A percentile compares a stretch with the other conserved stretches of the same genome.
These are phyloP conservation scores for Amyelois transitella DNA, from an alignment of 1,140 invertebrate genomes.

Conservation along the genomic window DNA sequence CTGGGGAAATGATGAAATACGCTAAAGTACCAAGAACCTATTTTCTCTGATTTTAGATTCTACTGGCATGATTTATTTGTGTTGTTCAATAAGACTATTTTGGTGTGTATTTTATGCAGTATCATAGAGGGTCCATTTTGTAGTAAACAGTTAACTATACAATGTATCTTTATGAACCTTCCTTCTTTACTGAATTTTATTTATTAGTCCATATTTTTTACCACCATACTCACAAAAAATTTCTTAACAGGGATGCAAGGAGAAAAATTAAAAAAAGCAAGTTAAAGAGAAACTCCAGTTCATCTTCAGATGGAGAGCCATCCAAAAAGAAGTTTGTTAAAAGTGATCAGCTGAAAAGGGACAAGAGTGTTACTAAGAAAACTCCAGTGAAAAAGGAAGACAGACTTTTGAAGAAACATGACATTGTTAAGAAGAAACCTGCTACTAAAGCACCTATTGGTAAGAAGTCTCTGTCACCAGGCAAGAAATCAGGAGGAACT, in stretches of 20 bases:
- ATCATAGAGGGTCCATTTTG: too few relatives aligned
- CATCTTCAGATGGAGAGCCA: conserved; percentile 69
- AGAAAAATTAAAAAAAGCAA: conserved; percentile 66
- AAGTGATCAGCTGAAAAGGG: conserved; percentile 56
- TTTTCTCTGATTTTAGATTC: too few relatives aligned
- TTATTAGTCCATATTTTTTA: too few relatives aligned
- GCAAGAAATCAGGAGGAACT: conserved; percentile 70
- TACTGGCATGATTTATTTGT: too few relatives aligned
- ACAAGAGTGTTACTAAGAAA: conserved; percentile 64
- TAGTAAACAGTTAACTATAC: too few relatives aligned
- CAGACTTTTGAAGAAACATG: conserved; percentile 56
- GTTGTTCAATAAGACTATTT: too few relatives aligned
- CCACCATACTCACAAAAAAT: too few relatives aligned
- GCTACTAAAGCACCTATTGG: conserved; percentile 45
- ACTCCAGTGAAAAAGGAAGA: conserved; percentile 62
- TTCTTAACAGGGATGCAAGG: conserved; percentile 53
- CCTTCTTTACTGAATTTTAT: too few relatives aligned
- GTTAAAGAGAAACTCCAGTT: conserved; percentile 71
- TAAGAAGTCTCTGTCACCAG: conserved; percentile 70
- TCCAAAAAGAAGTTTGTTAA: conserved; percentile 70
- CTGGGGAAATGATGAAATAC: too few relatives aligned
- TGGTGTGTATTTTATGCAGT: too few relatives aligned
- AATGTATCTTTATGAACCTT: too few relatives aligned
- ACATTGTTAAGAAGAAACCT: conserved; percentile 55
- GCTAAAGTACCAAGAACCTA: too few relatives aligned